phyloP scores from a whole-genome alignment of 2,113 vertebrate species.

The Lophura nycthemera region DNA sequence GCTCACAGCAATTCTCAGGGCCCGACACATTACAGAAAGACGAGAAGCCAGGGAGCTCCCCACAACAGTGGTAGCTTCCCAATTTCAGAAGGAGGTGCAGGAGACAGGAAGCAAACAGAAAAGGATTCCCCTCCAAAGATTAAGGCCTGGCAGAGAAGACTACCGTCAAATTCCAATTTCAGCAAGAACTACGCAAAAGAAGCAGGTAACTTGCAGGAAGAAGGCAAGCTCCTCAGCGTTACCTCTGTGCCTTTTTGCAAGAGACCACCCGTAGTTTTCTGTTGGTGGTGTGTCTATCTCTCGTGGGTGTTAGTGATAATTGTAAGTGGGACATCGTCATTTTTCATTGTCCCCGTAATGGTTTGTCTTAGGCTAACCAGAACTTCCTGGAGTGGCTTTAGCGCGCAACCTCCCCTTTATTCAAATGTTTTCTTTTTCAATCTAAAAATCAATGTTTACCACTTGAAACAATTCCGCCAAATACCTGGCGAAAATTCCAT shows the following conservation, averaged over 20 bases:
- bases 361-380: conserved; percentile 75
- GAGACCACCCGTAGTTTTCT: background rate
- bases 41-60: background rate
- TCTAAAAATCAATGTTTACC: conserved; percentile 55
- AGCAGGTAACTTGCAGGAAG: background rate
- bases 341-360: conserved; percentile 75
- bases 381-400: conserved; percentile 77
- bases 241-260: background rate
- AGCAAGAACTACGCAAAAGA: fast-evolving
- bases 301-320: conserved; percentile 59
- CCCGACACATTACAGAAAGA: background rate
- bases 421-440: conserved; percentile 65
- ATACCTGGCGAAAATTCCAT: conserved; percentile 59
- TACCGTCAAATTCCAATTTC: background rate
- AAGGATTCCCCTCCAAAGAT: fast-evolving
- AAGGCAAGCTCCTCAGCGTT: background rate
- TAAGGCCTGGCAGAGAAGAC: background rate
- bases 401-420: conserved; percentile 66
- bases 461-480: too few species aligned
- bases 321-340: conserved; percentile 33
- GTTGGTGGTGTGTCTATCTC: background rate
- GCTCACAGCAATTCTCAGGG: too few species aligned
- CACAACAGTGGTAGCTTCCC: background rate
- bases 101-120: background rate
- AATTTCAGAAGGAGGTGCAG: conserved; percentile 35